A percentile compares a stretch with the other conserved stretches of the same genome.
Conservation (phyloP, 2,888 invertebrate species). For the Perdita meconis region DNA sequence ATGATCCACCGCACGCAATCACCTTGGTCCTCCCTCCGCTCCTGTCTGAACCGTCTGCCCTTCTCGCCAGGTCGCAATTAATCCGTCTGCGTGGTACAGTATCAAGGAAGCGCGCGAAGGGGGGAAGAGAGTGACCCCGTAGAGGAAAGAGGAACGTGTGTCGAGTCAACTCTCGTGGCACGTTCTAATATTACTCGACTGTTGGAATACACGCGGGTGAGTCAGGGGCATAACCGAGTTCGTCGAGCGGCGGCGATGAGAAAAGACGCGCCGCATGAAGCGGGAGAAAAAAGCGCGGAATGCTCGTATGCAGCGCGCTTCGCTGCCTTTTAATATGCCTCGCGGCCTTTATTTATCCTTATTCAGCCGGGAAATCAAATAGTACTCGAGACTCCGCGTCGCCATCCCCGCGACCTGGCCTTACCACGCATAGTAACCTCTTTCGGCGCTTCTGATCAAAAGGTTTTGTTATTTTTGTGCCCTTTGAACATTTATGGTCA, state of each 20-base stretch:
- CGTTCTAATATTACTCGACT: slow-evolving; percentile 73
- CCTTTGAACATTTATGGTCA: too few relatives aligned
- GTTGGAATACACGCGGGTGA: slow-evolving; percentile 58
- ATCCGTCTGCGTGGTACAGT: slow-evolving; percentile 16
- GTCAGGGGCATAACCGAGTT: slow-evolving; percentile 63
- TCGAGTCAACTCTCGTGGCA: slow-evolving; percentile 50
- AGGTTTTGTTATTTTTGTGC: too few relatives aligned
- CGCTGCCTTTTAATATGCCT: slow-evolving; percentile 17
- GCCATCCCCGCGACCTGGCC: not conserved
- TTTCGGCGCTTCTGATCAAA: too few relatives aligned
- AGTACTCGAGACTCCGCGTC: not conserved
- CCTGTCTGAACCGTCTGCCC: not conserved
- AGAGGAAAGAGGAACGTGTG: slow-evolving; percentile 37
- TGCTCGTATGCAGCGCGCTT: slow-evolving; percentile 1
- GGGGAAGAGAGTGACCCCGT: slow-evolving; percentile 25
- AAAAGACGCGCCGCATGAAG: not conserved
- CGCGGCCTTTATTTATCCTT: slow-evolving; percentile 9
- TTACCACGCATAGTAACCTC: too few relatives aligned
- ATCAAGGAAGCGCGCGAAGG: not conserved
- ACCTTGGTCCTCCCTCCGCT: not conserved
- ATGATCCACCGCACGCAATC: not conserved
- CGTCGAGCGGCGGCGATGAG: slow-evolving; percentile 12
- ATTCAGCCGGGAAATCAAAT: slow-evolving; percentile 13
- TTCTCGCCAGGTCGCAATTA: slow-evolving; percentile 20
- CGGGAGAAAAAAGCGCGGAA: slow-evolving; percentile 14